phyloP scores from a whole-genome alignment of 1,140 invertebrate genomes.

The Maconellicoccus hirsutus region DNA sequence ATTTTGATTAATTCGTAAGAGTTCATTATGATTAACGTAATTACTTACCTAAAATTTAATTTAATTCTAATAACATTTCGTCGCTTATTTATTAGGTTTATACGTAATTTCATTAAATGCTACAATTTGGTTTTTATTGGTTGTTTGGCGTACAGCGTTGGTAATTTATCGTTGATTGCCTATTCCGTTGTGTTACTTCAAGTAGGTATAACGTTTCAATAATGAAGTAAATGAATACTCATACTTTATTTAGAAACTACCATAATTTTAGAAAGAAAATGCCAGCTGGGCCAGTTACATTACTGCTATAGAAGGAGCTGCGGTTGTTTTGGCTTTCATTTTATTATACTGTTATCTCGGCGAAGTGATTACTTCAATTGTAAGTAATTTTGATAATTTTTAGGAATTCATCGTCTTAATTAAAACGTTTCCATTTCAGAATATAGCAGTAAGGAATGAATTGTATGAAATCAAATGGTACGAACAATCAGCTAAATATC shows the following conservation, averaged over 20 bases:
- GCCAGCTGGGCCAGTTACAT: neutral
- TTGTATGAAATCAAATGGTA: slow-evolving; percentile 14
- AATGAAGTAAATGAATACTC: too few species aligned
- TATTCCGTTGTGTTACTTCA: neutral
- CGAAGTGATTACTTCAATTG: slow-evolving; percentile 6
- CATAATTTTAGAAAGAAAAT: slow-evolving; percentile 1
- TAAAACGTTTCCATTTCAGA: neutral
- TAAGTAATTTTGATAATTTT: neutral
- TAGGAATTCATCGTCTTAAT: too few species aligned
- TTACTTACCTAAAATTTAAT: too few species aligned
- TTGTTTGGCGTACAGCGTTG: slow-evolving; percentile 4
- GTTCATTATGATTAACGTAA: too few species aligned
- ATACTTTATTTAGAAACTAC: neutral
- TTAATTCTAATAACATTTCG: too few species aligned
- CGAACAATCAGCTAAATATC: slow-evolving; percentile 1
- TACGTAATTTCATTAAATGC: slow-evolving; percentile 6
- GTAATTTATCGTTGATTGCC: neutral
- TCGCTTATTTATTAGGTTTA: neutral
- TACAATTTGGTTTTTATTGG: slow-evolving; percentile 15
- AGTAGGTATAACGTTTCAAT: neutral
- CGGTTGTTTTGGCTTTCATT: neutral
- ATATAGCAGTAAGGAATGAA: neutral
- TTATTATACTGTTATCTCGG: slow-evolving; percentile 5
- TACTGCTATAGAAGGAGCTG: neutral
- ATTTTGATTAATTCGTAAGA: slow-evolving; percentile 16